Evolutionary conservation across 2,113 vertebrate genomes (phyloP).

Genomic region (Propithecus coquereli): DNA sequence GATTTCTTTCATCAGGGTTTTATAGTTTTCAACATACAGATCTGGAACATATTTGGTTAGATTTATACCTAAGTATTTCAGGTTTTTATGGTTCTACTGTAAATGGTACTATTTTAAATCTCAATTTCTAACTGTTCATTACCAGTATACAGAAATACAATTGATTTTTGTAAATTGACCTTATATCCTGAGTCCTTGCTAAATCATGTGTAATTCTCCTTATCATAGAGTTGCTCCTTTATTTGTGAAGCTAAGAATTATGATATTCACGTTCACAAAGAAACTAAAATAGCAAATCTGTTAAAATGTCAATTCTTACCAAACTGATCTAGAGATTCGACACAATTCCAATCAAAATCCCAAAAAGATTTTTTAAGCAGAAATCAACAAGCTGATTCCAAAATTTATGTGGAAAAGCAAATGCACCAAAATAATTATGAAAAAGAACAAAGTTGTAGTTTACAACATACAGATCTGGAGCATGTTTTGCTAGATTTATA

Average conservation of each 20-base stretch:
- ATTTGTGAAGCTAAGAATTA: background rate
- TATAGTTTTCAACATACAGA: background rate
- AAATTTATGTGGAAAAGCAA: background rate
- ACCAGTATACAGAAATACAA: too few species aligned
- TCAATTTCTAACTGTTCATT: too few species aligned
- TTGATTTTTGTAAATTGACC: too few species aligned
- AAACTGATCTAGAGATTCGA: background rate
- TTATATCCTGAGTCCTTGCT: background rate
- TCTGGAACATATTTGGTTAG: background rate
- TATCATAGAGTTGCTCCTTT: background rate
- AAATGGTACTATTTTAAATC: too few species aligned
- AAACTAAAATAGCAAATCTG: conserved; percentile 24
- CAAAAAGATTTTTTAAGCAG: background rate
- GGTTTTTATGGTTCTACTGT: too few species aligned
- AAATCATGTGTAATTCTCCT: background rate
- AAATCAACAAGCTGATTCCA: background rate
- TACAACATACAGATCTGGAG: too few species aligned
- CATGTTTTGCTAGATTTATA: too few species aligned
- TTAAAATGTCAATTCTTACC: too few species aligned
- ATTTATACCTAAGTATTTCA: background rate
- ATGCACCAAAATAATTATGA: background rate
- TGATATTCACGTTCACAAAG: background rate
- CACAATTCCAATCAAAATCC: background rate
- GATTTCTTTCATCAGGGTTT: background rate
- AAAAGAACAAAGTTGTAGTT: background rate